phyloP scores from a whole-genome alignment of 2,888 invertebrate genomes.

The Lasius platythorax region DNA sequence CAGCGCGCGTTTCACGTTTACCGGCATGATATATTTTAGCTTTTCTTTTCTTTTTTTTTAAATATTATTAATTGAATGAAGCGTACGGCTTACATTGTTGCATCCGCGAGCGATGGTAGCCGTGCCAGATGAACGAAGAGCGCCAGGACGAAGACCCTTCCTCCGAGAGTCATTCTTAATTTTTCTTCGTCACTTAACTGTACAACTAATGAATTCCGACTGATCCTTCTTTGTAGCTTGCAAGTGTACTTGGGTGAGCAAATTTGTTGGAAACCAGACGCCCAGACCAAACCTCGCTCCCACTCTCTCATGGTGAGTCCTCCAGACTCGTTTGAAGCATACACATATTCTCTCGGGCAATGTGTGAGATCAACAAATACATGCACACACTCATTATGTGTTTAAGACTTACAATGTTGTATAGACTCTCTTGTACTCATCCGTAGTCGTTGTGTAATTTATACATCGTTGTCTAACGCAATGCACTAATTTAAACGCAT shows the following conservation, averaged over 20 bases:
- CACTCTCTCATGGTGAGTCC: constrained; percentile 73
- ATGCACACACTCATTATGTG: constrained; percentile 67
- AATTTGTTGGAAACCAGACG: constrained; percentile 79
- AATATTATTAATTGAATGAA: constrained; percentile 25
- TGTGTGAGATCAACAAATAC: constrained; percentile 52
- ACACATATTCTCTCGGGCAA: constrained; percentile 53
- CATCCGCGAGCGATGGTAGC: constrained; percentile 45
- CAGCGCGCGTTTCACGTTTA: background rate
- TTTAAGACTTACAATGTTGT: constrained; percentile 73
- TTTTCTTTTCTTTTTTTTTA: background rate
- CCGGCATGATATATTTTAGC: background rate
- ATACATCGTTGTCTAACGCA: background rate
- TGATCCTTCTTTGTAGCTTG: constrained; percentile 74
- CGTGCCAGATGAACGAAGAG: constrained; percentile 55
- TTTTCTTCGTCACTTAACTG: constrained; percentile 77
- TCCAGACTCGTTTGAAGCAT: constrained; percentile 65
- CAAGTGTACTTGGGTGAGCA: constrained; percentile 72
- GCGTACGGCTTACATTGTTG: constrained; percentile 67
- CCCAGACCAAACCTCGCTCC: constrained; percentile 80
- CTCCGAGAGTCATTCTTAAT: constrained; percentile 76
- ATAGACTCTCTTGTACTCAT: constrained; percentile 48
- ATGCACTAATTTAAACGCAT: background rate
- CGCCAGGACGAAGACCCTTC: constrained; percentile 63
- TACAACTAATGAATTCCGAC: constrained; percentile 78
- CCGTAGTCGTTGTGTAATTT: constrained; percentile 17